Evolutionary conservation across 2,797 vertebrate species (phyloP).

Genomic region (Prionace glauca): DNA sequence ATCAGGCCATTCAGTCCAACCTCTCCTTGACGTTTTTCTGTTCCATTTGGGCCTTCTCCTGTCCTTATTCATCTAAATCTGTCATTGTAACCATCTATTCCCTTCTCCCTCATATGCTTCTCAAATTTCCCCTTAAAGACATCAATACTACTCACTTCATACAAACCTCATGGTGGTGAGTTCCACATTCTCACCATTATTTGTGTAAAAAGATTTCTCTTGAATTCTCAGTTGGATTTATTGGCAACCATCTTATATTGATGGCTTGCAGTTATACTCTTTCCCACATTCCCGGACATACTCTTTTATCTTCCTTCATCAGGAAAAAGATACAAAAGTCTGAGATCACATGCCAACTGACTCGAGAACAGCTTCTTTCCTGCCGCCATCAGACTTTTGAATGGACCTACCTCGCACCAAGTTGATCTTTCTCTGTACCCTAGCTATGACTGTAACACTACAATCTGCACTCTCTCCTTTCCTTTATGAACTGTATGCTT

Average conservation of each 20-base stretch:
- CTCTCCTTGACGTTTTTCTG: background rate
- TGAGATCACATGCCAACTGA: no score
- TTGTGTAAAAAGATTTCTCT: background rate
- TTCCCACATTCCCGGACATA: background rate
- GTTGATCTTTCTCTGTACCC: no score
- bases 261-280: background rate
- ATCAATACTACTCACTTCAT: background rate
- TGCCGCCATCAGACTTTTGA: no score
- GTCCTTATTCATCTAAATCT: background rate
- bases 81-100: background rate
- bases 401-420: no score
- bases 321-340: no score
- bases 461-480: no score
- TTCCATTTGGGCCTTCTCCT: background rate
- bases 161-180: background rate
- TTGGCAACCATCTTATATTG: background rate
- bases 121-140: background rate
- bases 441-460: no score
- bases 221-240: background rate
- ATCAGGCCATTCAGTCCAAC: background rate
- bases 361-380: no score
- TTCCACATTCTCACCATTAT: background rate
- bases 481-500: no score
- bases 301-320: no score
- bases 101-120: background rate